Evolutionary conservation across 2,888 invertebrate genomes (phyloP).

Genomic region (Drosophila stalkeri): DNA sequence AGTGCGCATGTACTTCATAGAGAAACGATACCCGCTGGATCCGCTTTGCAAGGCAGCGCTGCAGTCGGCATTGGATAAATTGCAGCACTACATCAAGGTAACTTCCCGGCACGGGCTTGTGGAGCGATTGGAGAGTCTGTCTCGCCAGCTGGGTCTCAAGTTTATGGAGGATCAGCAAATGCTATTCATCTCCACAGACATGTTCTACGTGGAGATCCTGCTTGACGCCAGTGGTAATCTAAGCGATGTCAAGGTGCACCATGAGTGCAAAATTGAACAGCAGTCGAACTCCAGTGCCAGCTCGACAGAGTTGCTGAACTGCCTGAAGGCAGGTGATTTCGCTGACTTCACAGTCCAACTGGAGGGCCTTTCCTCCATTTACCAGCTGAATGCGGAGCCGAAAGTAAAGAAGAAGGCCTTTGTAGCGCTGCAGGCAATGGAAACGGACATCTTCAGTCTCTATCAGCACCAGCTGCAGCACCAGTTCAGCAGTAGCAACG

Average conservation of each 20-base stretch:
- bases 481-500: constrained; percentile 89
- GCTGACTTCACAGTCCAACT: constrained; percentile 96
- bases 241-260: constrained; percentile 95
- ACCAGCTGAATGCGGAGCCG: constrained; percentile 97
- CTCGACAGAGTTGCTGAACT: constrained; percentile 91
- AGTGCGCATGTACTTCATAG: constrained; percentile 94
- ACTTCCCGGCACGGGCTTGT: constrained; percentile 96
- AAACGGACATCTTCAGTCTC: constrained; percentile 93
- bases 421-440: constrained; percentile 95
- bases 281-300: constrained; percentile 88
- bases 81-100: constrained; percentile 97
- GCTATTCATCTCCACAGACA: constrained; percentile 96
- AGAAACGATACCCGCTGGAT: constrained; percentile 95
- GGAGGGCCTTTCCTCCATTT: constrained; percentile 96
- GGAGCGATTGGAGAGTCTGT: constrained; percentile 95
- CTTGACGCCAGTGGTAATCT: constrained; percentile 93
- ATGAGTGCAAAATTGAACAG: constrained; percentile 93
- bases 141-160: constrained; percentile 95
- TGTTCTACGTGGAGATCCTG: constrained; percentile 97
- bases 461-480: constrained; percentile 92
- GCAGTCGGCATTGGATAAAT: constrained; percentile 95
- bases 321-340: constrained; percentile 94
- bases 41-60: constrained; percentile 93
- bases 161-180: constrained; percentile 94
- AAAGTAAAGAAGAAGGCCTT: constrained; percentile 96